Conservation (phyloP, 2,888 invertebrate genomes). For the Euclidia mi region DNA sequence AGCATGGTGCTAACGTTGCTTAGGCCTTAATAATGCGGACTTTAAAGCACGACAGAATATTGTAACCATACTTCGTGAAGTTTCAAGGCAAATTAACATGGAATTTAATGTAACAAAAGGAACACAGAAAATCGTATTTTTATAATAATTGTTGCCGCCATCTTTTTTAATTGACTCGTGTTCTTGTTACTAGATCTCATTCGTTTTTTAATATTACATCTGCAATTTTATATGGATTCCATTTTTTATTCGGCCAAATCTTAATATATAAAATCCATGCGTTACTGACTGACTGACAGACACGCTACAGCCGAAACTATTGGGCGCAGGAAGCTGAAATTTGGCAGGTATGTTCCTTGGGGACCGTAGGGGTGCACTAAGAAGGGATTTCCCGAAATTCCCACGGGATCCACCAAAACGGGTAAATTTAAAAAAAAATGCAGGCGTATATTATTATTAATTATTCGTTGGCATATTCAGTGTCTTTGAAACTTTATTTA, state of each 20-base stretch:
- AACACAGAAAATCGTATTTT: conserved; percentile 20
- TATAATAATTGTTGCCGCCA: conserved; percentile 12
- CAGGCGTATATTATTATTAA: background rate
- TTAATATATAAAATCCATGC: too few species aligned
- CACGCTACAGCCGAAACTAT: too few species aligned
- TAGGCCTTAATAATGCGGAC: conserved; percentile 57
- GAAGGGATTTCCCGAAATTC: too few species aligned
- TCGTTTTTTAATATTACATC: background rate
- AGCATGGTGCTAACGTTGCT: background rate
- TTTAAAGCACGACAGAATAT: conserved; percentile 21
- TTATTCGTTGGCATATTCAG: background rate
- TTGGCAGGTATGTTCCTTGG: too few species aligned
- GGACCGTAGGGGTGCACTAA: too few species aligned
- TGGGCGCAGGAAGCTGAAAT: too few species aligned
- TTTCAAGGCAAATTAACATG: conserved; percentile 29
- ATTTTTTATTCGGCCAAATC: background rate
- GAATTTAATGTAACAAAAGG: conserved; percentile 12
- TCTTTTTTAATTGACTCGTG: conserved; percentile 12
- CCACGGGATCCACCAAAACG: too few species aligned
- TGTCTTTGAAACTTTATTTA: background rate
- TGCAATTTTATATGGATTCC: background rate
- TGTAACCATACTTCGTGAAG: conserved; percentile 26
- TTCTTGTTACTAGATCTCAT: conserved; percentile 3
- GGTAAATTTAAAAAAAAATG: too few species aligned
- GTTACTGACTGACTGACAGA: too few species aligned